A percentile compares a stretch with the other conserved stretches of the same genome.
These are phyloP conservation scores for Tadarida brasiliensis DNA, from an alignment of 2,797 vertebrate genomes.

Conservation along the genomic window DNA sequence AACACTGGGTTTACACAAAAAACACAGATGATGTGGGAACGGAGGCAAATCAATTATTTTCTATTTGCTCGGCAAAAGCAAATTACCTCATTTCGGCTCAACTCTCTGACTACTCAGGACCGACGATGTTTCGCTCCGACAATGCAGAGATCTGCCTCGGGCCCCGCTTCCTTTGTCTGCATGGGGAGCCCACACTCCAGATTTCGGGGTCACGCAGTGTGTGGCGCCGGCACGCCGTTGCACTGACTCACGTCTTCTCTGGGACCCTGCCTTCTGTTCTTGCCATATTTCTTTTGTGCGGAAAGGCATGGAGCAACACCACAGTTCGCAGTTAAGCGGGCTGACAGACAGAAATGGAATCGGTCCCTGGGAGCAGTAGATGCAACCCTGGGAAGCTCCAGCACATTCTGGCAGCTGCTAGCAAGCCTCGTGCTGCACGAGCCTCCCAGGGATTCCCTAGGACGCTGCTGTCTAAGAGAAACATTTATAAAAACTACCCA, in stretches of 20 bases:
- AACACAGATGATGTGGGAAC: not conserved
- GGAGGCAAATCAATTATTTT: not conserved
- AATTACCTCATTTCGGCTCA: not conserved
- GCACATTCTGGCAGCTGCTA: conserved; percentile 21
- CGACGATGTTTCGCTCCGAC: not conserved
- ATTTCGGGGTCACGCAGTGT: not conserved
- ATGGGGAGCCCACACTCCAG: not conserved
- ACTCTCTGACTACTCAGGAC: not conserved
- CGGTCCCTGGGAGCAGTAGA: conserved; percentile 74
- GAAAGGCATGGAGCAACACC: not conserved
- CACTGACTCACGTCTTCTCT: not conserved
- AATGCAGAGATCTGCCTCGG: not conserved
- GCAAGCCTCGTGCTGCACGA: conserved; percentile 45
- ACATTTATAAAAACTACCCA: conserved; percentile 75
- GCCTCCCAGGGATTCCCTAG: conserved; percentile 62
- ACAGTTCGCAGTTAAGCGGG: not conserved
- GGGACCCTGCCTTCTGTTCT: conserved; percentile 58
- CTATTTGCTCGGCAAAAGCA: not conserved
- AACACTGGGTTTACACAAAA: not conserved
- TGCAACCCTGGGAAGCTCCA: conserved; percentile 75
- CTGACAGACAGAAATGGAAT: conserved; percentile 76
- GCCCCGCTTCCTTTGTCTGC: not conserved
- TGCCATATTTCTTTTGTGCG: conserved; percentile 48
- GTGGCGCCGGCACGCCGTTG: not conserved
- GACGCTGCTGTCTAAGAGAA: conserved; percentile 78